Evolutionary conservation across 2,888 invertebrate species (phyloP).

Genomic region (Luperina nickerlii): DNA sequence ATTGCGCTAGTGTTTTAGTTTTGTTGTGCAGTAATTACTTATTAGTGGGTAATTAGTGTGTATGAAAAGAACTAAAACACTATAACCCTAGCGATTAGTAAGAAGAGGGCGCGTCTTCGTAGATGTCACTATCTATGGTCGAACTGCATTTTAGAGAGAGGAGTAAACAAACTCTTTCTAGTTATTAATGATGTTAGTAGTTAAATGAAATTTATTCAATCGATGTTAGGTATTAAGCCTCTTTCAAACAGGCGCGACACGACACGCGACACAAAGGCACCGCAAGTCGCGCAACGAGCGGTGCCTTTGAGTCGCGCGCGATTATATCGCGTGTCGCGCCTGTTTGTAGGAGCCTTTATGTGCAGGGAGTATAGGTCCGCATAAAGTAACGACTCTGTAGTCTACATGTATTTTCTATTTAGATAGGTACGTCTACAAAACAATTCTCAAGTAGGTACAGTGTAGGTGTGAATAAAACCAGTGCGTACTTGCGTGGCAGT

Average conservation of each 20-base stretch:
- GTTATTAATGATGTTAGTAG: background rate
- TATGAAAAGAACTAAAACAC: no score
- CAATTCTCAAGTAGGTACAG: constrained; percentile 3
- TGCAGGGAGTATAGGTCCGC: background rate
- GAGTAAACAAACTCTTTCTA: background rate
- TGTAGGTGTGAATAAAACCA: constrained; percentile 26
- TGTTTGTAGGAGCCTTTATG: no score
- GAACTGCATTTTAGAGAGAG: constrained; percentile 4
- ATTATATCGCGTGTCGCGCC: no score
- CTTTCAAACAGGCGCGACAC: no score
- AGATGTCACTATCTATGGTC: background rate
- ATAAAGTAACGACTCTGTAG: background rate
- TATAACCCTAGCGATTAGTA: no score
- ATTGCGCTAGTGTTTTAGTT: no score
- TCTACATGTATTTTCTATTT: background rate
- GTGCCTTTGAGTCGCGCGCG: no score
- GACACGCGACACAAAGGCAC: no score
- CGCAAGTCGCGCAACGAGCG: no score
- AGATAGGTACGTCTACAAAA: background rate
- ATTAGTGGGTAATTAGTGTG: no score
- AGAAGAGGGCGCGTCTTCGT: no score
- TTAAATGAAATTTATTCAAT: background rate
- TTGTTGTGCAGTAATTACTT: no score
- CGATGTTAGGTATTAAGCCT: background rate
- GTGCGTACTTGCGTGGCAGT: constrained; percentile 16